Evolutionary conservation across 2,113 vertebrate species (phyloP).

Genomic region (Oryzias javanicus): DNA sequence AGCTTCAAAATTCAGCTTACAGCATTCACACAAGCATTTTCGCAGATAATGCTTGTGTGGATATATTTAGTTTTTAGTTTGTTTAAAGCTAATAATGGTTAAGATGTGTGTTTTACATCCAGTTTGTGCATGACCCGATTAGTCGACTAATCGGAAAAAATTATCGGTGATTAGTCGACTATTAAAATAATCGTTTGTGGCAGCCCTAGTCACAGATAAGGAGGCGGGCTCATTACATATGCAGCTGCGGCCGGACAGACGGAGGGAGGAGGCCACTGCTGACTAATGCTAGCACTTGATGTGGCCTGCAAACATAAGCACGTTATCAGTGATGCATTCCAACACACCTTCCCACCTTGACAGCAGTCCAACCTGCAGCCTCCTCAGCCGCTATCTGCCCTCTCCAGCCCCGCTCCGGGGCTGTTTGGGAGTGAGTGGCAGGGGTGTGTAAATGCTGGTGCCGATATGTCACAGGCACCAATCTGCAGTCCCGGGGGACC

Average conservation of each 20-base stretch:
- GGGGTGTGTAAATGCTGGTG: conserved; percentile 76
- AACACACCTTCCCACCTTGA: conserved; percentile 68
- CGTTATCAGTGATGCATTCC: conserved; percentile 73
- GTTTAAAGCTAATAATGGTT: too few relatives aligned
- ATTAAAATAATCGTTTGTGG: too few relatives aligned
- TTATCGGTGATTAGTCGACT: too few relatives aligned
- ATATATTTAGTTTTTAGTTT: too few relatives aligned
- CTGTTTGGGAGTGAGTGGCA: conserved; percentile 70
- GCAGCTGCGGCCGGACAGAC: conserved; percentile 34
- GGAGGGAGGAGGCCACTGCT: conserved; percentile 59
- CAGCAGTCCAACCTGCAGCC: conserved; percentile 62
- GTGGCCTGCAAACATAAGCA: conserved; percentile 58
- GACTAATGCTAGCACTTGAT: conserved; percentile 66
- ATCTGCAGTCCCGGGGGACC: conserved; percentile 89
- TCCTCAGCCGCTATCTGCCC: conserved; percentile 71
- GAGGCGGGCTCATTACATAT: conserved; percentile 47
- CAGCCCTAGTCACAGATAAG: conserved; percentile 23
- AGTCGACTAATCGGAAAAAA: too few relatives aligned
- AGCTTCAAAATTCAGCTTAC: too few relatives aligned
- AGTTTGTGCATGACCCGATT: too few relatives aligned
- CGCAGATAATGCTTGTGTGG: too few relatives aligned
- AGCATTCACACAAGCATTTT: too few relatives aligned
- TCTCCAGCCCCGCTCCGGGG: conserved; percentile 69
- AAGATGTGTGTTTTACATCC: too few relatives aligned
- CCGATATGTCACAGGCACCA: conserved; percentile 96